Evolutionary conservation across 2,888 invertebrate species (phyloP).

Genomic region (Mythimna loreyi): DNA sequence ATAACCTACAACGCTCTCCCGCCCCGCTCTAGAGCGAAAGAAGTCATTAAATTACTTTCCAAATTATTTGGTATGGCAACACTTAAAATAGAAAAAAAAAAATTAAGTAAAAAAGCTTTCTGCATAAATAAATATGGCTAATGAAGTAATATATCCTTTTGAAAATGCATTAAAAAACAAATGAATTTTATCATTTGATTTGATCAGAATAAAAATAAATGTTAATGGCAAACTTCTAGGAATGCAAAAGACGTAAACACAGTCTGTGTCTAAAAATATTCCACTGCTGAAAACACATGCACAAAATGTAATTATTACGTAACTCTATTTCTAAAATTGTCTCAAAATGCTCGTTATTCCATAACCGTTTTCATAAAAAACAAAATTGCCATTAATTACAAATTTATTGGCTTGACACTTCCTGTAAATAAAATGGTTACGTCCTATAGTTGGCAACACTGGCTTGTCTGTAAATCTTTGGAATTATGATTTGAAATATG

Average conservation of each 20-base stretch:
- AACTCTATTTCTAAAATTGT: constrained; percentile 13
- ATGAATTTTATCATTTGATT: too few species aligned
- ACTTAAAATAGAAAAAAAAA: background rate
- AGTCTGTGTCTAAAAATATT: constrained; percentile 1
- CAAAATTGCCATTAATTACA: constrained; percentile 43
- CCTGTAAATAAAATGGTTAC: constrained; percentile 61
- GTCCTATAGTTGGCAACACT: constrained; percentile 52
- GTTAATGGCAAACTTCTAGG: background rate
- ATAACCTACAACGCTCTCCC: too few species aligned
- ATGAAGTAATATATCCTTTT: too few species aligned
- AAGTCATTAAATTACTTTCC: background rate
- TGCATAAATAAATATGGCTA: too few species aligned
- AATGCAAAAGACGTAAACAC: background rate
- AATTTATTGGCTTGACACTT: constrained; percentile 52
- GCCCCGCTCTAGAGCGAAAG: too few species aligned
- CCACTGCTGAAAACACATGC: background rate
- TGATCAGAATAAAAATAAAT: background rate
- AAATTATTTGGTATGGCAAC: constrained; percentile 7
- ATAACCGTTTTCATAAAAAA: constrained; percentile 48
- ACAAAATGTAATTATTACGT: background rate
- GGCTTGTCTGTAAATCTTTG: constrained; percentile 38
- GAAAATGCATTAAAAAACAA: too few species aligned
- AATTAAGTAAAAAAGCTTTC: too few species aligned
- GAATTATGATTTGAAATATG: constrained; percentile 44
- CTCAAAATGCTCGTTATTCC: constrained; percentile 19